Evolutionary conservation across 2,888 invertebrate species (phyloP).

Genomic region (Harmothoe impar): DNA sequence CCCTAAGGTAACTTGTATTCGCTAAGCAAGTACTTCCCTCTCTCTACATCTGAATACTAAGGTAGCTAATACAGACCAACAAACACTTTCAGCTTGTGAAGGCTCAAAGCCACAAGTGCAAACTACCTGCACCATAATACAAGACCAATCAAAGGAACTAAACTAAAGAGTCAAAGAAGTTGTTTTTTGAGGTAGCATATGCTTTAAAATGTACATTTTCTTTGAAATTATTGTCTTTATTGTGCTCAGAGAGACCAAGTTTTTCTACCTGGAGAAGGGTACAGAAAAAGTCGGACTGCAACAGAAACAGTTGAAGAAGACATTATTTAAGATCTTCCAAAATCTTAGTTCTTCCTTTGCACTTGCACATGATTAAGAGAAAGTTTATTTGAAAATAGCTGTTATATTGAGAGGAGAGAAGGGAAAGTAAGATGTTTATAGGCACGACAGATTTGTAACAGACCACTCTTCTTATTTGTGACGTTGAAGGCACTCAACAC

Average conservation of each 20-base stretch:
- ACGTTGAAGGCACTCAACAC: no score
- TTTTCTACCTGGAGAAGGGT: slow-evolving; percentile 44
- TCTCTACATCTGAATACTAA: no score
- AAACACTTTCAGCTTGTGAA: not conserved
- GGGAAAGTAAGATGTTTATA: no score
- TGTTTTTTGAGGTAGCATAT: not conserved
- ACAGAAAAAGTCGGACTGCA: slow-evolving; percentile 55
- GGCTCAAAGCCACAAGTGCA: slow-evolving; percentile 33
- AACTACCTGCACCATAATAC: not conserved
- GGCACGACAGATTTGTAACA: no score
- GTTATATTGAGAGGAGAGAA: no score
- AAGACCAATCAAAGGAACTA: slow-evolving; percentile 11
- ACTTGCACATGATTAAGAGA: no score
- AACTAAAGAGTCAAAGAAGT: not conserved
- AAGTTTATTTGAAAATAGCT: no score
- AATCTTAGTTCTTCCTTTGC: no score
- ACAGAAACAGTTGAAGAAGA: not conserved
- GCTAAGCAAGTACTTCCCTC: no score
- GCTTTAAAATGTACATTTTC: not conserved
- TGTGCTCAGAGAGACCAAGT: slow-evolving; percentile 45
- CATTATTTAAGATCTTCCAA: not conserved
- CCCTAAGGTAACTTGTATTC: no score
- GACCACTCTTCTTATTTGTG: no score
- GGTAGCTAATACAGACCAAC: not conserved
- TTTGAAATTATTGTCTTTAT: slow-evolving; percentile 9